Conservation (phyloP, 2,888 invertebrate genomes). For the Lacanobia wlatinum region DNA sequence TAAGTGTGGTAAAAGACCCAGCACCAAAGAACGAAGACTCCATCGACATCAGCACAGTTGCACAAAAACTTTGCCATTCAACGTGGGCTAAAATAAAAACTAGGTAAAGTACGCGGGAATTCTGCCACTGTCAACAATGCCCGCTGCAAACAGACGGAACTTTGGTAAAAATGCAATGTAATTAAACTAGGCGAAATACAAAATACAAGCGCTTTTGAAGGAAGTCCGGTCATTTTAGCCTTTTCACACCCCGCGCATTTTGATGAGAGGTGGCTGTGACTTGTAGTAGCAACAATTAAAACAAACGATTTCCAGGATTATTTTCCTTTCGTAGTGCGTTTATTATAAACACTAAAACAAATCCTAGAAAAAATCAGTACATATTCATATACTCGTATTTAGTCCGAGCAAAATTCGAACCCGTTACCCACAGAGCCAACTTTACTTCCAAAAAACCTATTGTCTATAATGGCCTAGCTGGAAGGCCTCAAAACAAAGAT, state of each 20-base stretch:
- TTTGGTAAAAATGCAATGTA: conserved; percentile 51
- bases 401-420: background rate
- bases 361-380: too few species aligned
- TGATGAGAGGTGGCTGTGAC: conserved; percentile 11
- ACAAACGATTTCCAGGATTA: too few species aligned
- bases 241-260: conserved; percentile 23
- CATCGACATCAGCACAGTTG: conserved; percentile 37
- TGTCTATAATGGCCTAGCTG: background rate
- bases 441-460: background rate
- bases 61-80: conserved; percentile 43
- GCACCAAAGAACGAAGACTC: conserved; percentile 27
- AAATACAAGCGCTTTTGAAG: conserved; percentile 41
- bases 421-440: background rate
- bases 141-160: conserved; percentile 45
- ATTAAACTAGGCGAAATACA: conserved; percentile 38
- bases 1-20: conserved; percentile 28
- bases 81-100: conserved; percentile 54
- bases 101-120: conserved; percentile 29
- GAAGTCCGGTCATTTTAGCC: conserved; percentile 38
- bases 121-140: conserved; percentile 51
- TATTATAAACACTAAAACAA: background rate
- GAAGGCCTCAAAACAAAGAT: conserved; percentile 8
- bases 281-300: too few species aligned
- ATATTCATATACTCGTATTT: background rate
- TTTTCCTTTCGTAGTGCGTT: background rate